Evolutionary conservation across 2,797 vertebrate species (phyloP).

Genomic region (Pseudomugil tenellus): DNA sequence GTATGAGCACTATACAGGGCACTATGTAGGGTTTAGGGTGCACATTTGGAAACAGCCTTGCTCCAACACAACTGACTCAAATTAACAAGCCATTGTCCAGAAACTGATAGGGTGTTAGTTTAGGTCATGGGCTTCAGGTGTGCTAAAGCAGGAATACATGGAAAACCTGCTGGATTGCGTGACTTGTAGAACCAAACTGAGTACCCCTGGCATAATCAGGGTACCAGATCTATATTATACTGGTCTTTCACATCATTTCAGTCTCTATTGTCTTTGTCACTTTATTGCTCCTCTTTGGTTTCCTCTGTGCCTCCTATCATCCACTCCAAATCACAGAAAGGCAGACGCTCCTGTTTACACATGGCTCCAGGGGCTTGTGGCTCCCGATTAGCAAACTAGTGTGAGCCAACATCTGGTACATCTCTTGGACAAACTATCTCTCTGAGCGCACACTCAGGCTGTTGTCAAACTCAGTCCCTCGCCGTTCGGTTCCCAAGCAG

Average conservation of each 20-base stretch:
- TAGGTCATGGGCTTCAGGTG: no score
- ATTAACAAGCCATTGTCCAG: no score
- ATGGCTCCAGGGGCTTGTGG: slow-evolving; percentile 81
- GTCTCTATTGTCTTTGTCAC: slow-evolving; percentile 38
- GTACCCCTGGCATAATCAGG: no score
- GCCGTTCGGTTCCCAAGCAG: slow-evolving; percentile 68
- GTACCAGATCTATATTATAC: slow-evolving; percentile 36
- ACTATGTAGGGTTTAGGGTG: no score
- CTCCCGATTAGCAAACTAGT: slow-evolving; percentile 84
- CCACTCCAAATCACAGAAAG: slow-evolving; percentile 49
- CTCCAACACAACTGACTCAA: no score
- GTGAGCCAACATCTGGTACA: slow-evolving; percentile 84
- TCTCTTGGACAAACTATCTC: slow-evolving; percentile 77
- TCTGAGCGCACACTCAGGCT: slow-evolving; percentile 67
- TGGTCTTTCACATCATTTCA: slow-evolving; percentile 35
- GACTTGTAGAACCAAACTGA: no score
- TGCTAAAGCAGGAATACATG: no score
- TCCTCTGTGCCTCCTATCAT: slow-evolving; percentile 23
- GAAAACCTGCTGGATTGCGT: no score
- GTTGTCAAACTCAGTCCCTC: slow-evolving; percentile 66
- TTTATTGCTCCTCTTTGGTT: slow-evolving; percentile 44
- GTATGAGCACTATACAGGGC: no score
- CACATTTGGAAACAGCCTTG: no score
- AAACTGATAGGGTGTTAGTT: no score
- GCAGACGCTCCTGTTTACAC: slow-evolving; percentile 78